These are phyloP conservation scores for Acridotheres tristis DNA, from an alignment of 2,797 vertebrate genomes.

Conservation along the genomic window DNA sequence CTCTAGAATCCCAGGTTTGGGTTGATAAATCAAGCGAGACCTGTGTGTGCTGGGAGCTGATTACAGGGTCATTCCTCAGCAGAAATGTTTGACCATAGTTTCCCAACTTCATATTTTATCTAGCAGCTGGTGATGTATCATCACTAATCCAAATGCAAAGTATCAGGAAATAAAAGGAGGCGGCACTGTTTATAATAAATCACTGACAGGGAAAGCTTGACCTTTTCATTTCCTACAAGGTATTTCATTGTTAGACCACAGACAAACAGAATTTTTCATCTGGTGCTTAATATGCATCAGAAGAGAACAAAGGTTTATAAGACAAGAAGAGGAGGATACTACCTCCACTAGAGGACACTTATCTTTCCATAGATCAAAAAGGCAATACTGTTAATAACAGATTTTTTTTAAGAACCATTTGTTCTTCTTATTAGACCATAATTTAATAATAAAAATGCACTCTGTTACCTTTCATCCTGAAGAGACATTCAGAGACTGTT, in stretches of 20 bases:
- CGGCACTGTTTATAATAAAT: slow-evolving; percentile 70
- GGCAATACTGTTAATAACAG: background rate
- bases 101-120: slow-evolving; percentile 76
- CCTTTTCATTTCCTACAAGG: slow-evolving; percentile 74
- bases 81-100: slow-evolving; percentile 67
- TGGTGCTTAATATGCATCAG: slow-evolving; percentile 70
- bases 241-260: slow-evolving; percentile 72
- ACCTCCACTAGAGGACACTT: slow-evolving; percentile 22
- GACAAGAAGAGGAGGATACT: slow-evolving; percentile 32
- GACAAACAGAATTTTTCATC: slow-evolving; percentile 74
- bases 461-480: background rate
- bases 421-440: background rate
- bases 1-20: slow-evolving; percentile 57
- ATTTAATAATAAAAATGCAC: slow-evolving; percentile 6
- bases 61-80: slow-evolving; percentile 71
- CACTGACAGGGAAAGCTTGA: slow-evolving; percentile 65
- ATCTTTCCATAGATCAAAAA: slow-evolving; percentile 35
- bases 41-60: slow-evolving; percentile 52
- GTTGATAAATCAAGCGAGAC: slow-evolving; percentile 76
- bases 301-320: slow-evolving; percentile 70
- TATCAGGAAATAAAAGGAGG: slow-evolving; percentile 68
- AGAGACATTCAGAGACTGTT: background rate
- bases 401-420: background rate
- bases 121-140: slow-evolving; percentile 66
- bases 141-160: slow-evolving; percentile 69